Evolutionary conservation across 1,140 invertebrate species (phyloP), one percentile per base, ranked within the genome.

Genomic region (Luehdorfia chinensis): DNA sequence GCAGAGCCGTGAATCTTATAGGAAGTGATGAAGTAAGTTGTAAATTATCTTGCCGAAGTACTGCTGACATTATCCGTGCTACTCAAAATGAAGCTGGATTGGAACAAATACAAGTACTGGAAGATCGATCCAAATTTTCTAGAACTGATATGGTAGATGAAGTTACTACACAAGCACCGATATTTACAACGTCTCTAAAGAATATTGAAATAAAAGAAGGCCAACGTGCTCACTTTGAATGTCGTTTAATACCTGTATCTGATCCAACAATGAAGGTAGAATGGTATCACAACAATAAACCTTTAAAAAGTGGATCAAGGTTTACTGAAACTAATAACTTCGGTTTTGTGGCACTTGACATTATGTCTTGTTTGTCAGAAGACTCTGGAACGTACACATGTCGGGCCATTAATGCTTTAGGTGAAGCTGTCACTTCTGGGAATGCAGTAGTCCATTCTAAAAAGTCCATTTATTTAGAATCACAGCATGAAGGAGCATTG

Each of bases 221-320:
- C 11, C 96, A 99, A 75, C 88, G 96, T 34, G 96, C 96, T 15
- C 97, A 99, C 70, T 99, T 99, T 72, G 98, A 99, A 84, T 97
- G 95, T 66, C 92, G 97, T 21, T 84, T 99, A 6, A 96, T 98
- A 62, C 98, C 98, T 4, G 95, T 98, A 12, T 98, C 97, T 25
- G 98, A 99, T 88, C 91, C 95, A 0, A 95, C 95, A 0, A 95
- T 99, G 94, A 96, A 95, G 79, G 96, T 99, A 0, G 96, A 98
- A 88, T 99, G 98, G 98, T 98, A 96, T 87, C 96, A 97, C 55
- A 97, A 99, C 75, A 96, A 95, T 66, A 88, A 92, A 54, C 94
- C 95, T 0, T 87, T 97, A 0, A 96, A 96, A 80, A 94, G 94
- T 47, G 94, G 95, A 5, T 96, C 95, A 0, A 89, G 95, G 59